phyloP scores from a whole-genome alignment of 2,888 invertebrate species.

The Pecten maximus region DNA sequence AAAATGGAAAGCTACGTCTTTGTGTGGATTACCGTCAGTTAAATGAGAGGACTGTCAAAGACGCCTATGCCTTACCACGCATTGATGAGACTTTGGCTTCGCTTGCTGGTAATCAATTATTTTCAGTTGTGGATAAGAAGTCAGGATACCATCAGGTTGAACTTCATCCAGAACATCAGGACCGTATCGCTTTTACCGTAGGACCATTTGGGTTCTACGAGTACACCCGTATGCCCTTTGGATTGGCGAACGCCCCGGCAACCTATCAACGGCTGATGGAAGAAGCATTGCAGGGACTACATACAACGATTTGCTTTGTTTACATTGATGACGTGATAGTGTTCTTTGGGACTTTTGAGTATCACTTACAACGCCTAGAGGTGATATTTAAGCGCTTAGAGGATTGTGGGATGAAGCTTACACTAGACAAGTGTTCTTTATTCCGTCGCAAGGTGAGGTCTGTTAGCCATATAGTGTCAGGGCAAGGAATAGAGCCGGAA shows the following conservation, averaged over 20 bases:
- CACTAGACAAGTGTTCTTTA: no score
- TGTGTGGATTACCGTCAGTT: no score
- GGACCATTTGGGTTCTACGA: neutral
- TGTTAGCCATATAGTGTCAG: neutral
- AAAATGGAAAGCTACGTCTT: no score
- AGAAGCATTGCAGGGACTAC: neutral
- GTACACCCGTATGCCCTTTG: neutral
- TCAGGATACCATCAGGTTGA: neutral
- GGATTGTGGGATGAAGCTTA: conserved; percentile 3
- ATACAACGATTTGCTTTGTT: neutral
- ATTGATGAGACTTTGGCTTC: no score
- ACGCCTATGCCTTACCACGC: no score
- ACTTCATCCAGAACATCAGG: neutral
- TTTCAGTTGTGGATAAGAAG: no score
- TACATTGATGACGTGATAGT: neutral
- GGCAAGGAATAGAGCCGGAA: neutral
- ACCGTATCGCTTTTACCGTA: neutral
- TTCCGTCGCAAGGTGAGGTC: neutral
- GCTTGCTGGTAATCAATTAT: no score
- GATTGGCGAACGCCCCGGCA: neutral
- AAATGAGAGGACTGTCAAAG: no score
- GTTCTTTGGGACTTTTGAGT: neutral
- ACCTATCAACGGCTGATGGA: neutral
- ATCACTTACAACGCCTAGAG: neutral
- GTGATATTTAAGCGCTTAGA: neutral